Base-by-base conservation (phyloP, 2,797 vertebrate species). In the Chrosomus eos region DNA sequence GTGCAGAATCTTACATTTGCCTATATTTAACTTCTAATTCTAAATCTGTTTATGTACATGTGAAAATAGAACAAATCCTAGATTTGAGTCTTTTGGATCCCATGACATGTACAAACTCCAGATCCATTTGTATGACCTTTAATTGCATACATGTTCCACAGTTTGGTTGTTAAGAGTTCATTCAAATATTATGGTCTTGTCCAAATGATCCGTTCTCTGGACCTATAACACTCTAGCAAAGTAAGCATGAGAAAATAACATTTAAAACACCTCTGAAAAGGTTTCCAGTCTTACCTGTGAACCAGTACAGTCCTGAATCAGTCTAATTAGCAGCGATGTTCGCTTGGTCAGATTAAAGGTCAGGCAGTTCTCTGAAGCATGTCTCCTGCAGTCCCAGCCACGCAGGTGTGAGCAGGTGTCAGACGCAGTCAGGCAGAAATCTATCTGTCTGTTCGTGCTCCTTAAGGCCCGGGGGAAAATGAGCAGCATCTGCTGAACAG, bases 371-470 rank as follows among this genome's bases (percentile, higher is more conserved):
- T 84, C 72, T 92, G 86, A 88, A 88, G 88, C 91, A 89, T 88
- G 85, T 83, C 87, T 89, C 84, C 88, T 88, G 91, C 89, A 88
- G 90, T 81, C 84, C 67, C 33, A 93, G 88, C 89, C 87, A 90
- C 89, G 88, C 82, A 85, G 90, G 81, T 87, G 71, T 91, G 91
- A 67, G 84, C 90, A 91, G 90, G 91, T 90, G 87, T 88, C 89
- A 84, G 87, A 87, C 83, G 92, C 91, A 89, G 88, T 89, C 90
- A 88, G 89, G 90, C 90, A 91, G 88, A 93, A 91, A 93, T 92
- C 73, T 91, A 90, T 93, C 85, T 74, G 87, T 85, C 83, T 87
- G 68, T 83, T 86, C 90, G 85, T 55, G 74, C 85, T 90, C 90
- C 85, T 80, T 84, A 67, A 21, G 66, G 73, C 74, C 81, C 36